Evolutionary conservation across 2,888 invertebrate species (phyloP).

Genomic region (Oscheius sp.): DNA sequence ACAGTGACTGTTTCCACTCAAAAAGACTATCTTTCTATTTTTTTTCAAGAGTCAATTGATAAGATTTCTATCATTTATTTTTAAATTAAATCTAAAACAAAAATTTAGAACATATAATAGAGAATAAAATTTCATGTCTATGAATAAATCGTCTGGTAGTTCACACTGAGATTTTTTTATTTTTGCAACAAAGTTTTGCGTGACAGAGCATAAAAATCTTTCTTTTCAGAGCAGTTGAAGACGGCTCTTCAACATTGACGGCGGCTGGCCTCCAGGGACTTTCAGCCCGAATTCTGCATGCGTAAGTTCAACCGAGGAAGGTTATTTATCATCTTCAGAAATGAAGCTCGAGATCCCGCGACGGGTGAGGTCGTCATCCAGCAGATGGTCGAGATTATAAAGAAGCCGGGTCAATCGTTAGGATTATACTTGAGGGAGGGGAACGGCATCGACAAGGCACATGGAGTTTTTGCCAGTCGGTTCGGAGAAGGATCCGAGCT

Average conservation of each 20-base stretch:
- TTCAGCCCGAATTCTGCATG: slow-evolving; percentile 66
- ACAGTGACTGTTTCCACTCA: too few species aligned
- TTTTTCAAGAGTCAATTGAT: too few species aligned
- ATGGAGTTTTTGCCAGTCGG: slow-evolving; percentile 96
- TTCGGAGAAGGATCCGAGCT: slow-evolving; percentile 81
- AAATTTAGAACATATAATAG: too few species aligned
- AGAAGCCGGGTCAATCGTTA: slow-evolving; percentile 86
- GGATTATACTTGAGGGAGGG: slow-evolving; percentile 94
- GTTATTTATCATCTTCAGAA: too few species aligned
- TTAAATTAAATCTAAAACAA: too few species aligned
- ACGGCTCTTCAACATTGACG: slow-evolving; percentile 67
- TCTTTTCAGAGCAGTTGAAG: slow-evolving; percentile 61
- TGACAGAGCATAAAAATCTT: too few species aligned
- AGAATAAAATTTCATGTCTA: too few species aligned
- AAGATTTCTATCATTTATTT: too few species aligned
- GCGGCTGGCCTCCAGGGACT: slow-evolving; percentile 62
- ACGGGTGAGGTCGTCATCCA: slow-evolving; percentile 59
- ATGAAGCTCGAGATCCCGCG: slow-evolving; percentile 39
- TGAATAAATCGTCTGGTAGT: too few species aligned
- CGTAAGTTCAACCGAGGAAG: slow-evolving; percentile 52
- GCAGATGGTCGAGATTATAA: slow-evolving; percentile 91
- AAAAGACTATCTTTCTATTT: too few species aligned
- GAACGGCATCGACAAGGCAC: slow-evolving; percentile 92
- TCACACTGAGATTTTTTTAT: too few species aligned
- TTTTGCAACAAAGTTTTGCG: too few species aligned